These are phyloP conservation scores for Oreohelix idahoensis DNA, from an alignment of 1,140 invertebrate species.

Conservation along the genomic window DNA sequence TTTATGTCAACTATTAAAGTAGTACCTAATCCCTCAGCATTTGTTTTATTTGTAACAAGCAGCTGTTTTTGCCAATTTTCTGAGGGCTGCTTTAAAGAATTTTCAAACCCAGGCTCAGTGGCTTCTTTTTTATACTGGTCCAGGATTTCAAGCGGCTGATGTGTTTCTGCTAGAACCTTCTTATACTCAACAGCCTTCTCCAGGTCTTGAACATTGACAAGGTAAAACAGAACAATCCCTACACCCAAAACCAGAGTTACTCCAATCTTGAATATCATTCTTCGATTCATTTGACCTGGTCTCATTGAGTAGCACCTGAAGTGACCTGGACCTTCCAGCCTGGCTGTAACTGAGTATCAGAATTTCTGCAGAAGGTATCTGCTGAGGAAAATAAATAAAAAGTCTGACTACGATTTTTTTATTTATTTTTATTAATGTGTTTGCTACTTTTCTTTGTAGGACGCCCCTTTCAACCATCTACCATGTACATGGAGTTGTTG, in stretches of 20 bases:
- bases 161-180: not conserved
- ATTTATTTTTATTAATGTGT: too few species aligned
- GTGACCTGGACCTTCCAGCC: not conserved
- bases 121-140: not conserved
- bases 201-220: conserved; percentile 40
- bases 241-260: conserved; percentile 53
- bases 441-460: too few species aligned
- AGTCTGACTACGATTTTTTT: too few species aligned
- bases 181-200: not conserved
- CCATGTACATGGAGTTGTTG: too few species aligned
- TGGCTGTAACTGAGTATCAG: not conserved
- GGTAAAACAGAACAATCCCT: conserved; percentile 53
- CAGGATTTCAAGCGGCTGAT: not conserved
- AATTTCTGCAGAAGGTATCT: too few species aligned
- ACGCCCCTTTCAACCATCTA: too few species aligned
- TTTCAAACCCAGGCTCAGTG: not conserved
- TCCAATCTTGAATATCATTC: conserved; percentile 59
- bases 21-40: not conserved
- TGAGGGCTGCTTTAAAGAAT: not conserved
- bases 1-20: not conserved
- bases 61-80: not conserved
- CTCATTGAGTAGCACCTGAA: not conserved
- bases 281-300: conserved; percentile 37
- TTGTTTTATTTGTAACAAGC: not conserved
- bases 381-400: too few species aligned